These are phyloP conservation scores for Eclectus roratus DNA, from an alignment of 2,113 vertebrate genomes.

Conservation along the genomic window DNA sequence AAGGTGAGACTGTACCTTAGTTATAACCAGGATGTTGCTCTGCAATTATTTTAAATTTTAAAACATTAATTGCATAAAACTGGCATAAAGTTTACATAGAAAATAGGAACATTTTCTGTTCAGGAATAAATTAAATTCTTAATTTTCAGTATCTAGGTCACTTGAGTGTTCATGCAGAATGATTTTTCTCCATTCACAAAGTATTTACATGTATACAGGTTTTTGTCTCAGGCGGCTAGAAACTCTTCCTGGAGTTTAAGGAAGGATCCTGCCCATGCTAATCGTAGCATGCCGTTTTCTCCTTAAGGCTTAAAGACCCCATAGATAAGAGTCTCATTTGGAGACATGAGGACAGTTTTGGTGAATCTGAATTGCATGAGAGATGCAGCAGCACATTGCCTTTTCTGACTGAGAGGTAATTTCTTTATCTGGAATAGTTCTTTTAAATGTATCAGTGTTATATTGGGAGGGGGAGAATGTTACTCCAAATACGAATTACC, in stretches of 20 bases:
- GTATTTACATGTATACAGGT: not conserved
- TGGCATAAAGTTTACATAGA: not conserved
- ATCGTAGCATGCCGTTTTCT: not conserved
- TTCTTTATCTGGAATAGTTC: not conserved
- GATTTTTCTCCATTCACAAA: not conserved
- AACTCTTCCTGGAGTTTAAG: not conserved
- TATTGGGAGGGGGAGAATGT: not conserved
- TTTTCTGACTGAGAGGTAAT: not conserved
- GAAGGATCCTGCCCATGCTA: not conserved
- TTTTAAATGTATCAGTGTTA: not conserved
- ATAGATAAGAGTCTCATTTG: not conserved
- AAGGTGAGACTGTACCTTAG: not conserved
- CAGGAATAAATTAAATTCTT: not conserved
- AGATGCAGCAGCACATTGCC: not conserved
- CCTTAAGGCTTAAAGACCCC: not conserved
- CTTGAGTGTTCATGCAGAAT: not conserved
- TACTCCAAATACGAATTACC: not conserved
- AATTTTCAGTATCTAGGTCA: not conserved
- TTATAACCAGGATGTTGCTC: not conserved
- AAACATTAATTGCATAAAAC: not conserved
- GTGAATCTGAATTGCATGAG: not conserved
- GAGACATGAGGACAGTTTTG: not conserved
- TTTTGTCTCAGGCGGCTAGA: not conserved
- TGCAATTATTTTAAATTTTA: not conserved
- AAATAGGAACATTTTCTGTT: not conserved